Percentiles rank a stretch among this genome's conserved stretches.
Evolutionary conservation across 2,797 vertebrate genomes (phyloP).

Genomic region (Setipinna tenuifilis): DNA sequence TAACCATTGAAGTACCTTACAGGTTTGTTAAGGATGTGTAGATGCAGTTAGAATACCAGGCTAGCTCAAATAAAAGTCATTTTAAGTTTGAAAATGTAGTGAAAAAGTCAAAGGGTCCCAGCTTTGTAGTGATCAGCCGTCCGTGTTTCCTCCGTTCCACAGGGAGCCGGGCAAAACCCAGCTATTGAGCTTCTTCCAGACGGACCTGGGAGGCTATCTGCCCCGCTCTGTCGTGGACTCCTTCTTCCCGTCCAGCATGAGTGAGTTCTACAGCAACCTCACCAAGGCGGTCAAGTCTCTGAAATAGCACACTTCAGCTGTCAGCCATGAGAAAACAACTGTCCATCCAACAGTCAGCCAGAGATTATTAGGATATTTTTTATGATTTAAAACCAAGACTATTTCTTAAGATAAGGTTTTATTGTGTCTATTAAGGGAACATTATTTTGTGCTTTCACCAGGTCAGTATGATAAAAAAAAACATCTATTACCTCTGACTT

Average conservation of each 20-base stretch:
- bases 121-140: not conserved
- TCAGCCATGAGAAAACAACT: not conserved
- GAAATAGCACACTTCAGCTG: constrained; percentile 58
- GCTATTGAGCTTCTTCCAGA: constrained; percentile 92
- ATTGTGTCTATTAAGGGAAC: constrained; percentile 21
- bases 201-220: constrained; percentile 88
- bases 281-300: constrained; percentile 80
- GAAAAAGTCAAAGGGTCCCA: not conserved
- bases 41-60: not conserved
- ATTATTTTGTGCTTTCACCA: not conserved
- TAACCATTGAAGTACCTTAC: not conserved
- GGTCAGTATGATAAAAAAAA: not conserved
- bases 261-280: constrained; percentile 87
- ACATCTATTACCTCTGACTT: constrained; percentile 19
- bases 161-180: constrained; percentile 87
- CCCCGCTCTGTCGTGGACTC: constrained; percentile 91
- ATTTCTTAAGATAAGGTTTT: constrained; percentile 18
- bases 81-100: not conserved
- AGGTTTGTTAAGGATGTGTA: not conserved
- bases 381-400: not conserved
- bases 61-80: not conserved
- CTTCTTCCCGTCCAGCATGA: constrained; percentile 93
- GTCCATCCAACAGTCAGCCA: not conserved
- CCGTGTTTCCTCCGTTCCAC: constrained; percentile 45
- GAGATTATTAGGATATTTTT: constrained; percentile 16